These are phyloP conservation scores for Rachycentron canadum DNA, from an alignment of 2,797 vertebrate species.

Conservation along the genomic window DNA sequence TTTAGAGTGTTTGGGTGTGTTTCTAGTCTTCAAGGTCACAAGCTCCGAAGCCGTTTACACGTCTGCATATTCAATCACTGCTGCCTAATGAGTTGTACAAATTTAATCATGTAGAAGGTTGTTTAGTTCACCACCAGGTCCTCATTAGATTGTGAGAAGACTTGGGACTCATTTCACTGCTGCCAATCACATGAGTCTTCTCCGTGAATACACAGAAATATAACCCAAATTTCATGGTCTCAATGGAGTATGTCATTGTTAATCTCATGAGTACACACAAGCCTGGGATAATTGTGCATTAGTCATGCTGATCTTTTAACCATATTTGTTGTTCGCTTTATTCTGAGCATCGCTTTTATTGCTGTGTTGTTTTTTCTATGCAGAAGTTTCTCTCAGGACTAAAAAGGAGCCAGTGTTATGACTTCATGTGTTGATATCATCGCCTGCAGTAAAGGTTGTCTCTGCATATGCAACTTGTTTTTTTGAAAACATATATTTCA, in stretches of 20 bases:
- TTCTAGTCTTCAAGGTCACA: constrained; percentile 58
- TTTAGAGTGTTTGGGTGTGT: neutral
- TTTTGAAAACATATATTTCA: neutral
- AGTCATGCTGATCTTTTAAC: constrained; percentile 34
- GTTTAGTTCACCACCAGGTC: constrained; percentile 49
- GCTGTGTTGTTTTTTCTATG: neutral
- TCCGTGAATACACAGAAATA: neutral
- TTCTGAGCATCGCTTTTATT: neutral
- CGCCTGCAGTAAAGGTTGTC: constrained; percentile 16
- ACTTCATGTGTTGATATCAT: constrained; percentile 9
- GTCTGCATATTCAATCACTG: constrained; percentile 64
- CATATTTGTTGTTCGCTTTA: constrained; percentile 27
- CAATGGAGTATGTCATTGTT: constrained; percentile 5
- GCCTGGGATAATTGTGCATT: constrained; percentile 16
- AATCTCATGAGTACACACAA: constrained; percentile 34
- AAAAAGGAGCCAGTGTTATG: neutral
- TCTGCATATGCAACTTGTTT: neutral
- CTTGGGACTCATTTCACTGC: constrained; percentile 21
- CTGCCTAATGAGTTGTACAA: constrained; percentile 73
- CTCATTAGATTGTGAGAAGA: constrained; percentile 37
- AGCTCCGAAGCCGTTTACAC: constrained; percentile 31
- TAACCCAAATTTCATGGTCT: constrained; percentile 6
- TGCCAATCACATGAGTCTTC: neutral
- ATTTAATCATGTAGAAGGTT: constrained; percentile 73
- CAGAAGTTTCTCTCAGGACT: neutral